Evolutionary conservation across 2,797 vertebrate genomes (phyloP).

Genomic region (Helicolenus hilgendorfi): DNA sequence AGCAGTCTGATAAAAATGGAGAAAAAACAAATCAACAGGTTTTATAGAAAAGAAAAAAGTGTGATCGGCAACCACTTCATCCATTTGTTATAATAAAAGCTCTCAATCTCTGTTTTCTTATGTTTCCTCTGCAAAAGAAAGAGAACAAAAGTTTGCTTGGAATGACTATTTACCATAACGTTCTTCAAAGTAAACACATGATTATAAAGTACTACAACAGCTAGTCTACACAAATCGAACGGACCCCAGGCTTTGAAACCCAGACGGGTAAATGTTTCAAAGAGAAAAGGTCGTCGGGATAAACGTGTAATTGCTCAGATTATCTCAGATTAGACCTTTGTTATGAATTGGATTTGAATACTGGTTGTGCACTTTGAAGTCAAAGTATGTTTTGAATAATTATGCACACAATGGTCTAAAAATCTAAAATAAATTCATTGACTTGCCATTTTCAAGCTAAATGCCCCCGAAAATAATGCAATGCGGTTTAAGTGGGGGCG

Average conservation of each 20-base stretch:
- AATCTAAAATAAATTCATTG: constrained; percentile 33
- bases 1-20: constrained; percentile 70
- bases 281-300: constrained; percentile 22
- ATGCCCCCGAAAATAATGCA: not conserved
- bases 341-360: constrained; percentile 41
- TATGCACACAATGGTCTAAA: not conserved
- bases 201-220: constrained; percentile 62
- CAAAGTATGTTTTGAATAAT: constrained; percentile 15
- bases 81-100: constrained; percentile 89
- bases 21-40: constrained; percentile 66
- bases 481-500: constrained; percentile 15
- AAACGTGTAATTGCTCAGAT: constrained; percentile 10
- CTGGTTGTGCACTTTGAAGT: constrained; percentile 33
- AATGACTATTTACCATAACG: constrained; percentile 83
- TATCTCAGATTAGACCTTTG: constrained; percentile 13
- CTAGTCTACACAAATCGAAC: constrained; percentile 70
- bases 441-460: constrained; percentile 44
- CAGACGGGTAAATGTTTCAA: constrained; percentile 52
- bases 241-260: constrained; percentile 62
- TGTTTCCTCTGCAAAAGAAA: constrained; percentile 92
- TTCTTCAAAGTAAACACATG: constrained; percentile 71
- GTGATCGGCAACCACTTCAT: constrained; percentile 88
- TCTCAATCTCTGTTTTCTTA: constrained; percentile 89
- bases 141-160: constrained; percentile 89
- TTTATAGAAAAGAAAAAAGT: constrained; percentile 73